Conservation (phyloP, 2,888 invertebrate genomes). For the Dicyrtomina minuta region DNA sequence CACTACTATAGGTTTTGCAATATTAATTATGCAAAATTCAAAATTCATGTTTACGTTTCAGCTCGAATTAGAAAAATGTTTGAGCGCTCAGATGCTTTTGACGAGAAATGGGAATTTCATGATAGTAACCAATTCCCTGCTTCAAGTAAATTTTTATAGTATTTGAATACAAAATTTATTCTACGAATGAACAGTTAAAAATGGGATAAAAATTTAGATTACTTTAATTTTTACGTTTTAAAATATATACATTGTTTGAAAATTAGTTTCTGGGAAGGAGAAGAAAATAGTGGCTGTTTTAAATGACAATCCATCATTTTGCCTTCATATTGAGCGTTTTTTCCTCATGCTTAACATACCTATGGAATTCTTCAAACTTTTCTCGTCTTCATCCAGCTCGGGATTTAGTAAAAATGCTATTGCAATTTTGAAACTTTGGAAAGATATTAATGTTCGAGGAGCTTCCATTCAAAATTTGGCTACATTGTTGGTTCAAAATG, state of each 20-base stretch:
- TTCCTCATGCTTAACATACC: constrained; percentile 42
- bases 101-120: constrained; percentile 39
- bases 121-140: constrained; percentile 22
- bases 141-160: background rate
- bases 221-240: no score
- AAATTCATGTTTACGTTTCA: no score
- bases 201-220: no score
- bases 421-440: constrained; percentile 40
- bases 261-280: constrained; percentile 42
- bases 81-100: constrained; percentile 37
- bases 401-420: constrained; percentile 37
- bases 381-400: constrained; percentile 27
- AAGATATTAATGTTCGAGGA: constrained; percentile 11
- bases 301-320: constrained; percentile 45
- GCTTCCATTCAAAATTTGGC: constrained; percentile 41
- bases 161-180: no score
- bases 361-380: constrained; percentile 24
- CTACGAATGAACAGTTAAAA: no score
- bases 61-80: constrained; percentile 44
- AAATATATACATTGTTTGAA: no score
- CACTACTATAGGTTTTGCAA: no score
- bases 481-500: constrained; percentile 39
- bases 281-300: constrained; percentile 35
- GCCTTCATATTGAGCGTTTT: constrained; percentile 41
- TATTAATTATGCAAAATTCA: no score